Conservation (phyloP, 2,113 vertebrate species). For the Callopanchax toddi region DNA sequence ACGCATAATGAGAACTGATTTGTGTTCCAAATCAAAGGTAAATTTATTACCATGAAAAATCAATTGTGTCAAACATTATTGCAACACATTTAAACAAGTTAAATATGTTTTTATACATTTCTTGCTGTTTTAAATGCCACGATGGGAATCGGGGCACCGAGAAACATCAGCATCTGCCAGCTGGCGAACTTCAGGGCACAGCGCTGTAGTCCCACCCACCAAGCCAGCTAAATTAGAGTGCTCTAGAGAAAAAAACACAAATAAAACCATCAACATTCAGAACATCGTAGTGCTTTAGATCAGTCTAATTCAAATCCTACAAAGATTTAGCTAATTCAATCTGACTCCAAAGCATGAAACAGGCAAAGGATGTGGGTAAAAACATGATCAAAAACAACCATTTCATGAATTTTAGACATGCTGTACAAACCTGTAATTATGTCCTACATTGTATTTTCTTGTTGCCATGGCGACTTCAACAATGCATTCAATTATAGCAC, state of each 20-base stretch:
- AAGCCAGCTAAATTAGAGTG: slow-evolving; percentile 27
- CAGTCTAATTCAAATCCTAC: neutral
- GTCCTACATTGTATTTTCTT: slow-evolving; percentile 41
- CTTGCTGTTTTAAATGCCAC: slow-evolving; percentile 33
- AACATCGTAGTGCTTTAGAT: neutral
- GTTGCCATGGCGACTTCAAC: slow-evolving; percentile 66
- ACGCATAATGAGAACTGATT: slow-evolving; percentile 1
- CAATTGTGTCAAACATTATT: neutral
- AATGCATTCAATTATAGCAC: slow-evolving; percentile 47
- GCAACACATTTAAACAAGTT: neutral
- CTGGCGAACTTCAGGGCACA: slow-evolving; percentile 55
- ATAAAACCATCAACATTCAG: neutral
- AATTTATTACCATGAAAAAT: neutral
- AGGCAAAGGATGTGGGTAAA: neutral
- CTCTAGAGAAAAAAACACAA: neutral
- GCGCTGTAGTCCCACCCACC: slow-evolving; percentile 36
- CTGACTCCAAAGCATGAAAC: neutral
- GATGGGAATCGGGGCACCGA: slow-evolving; percentile 22
- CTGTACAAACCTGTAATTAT: slow-evolving; percentile 43
- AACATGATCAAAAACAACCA: neutral
- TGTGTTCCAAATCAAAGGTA: neutral
- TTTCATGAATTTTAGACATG: slow-evolving; percentile 28
- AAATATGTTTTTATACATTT: no score
- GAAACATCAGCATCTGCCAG: slow-evolving; percentile 51
- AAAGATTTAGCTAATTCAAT: neutral